Evolutionary conservation across 2,888 invertebrate species (phyloP).

Genomic region (Leptinotarsa peninsularis): DNA sequence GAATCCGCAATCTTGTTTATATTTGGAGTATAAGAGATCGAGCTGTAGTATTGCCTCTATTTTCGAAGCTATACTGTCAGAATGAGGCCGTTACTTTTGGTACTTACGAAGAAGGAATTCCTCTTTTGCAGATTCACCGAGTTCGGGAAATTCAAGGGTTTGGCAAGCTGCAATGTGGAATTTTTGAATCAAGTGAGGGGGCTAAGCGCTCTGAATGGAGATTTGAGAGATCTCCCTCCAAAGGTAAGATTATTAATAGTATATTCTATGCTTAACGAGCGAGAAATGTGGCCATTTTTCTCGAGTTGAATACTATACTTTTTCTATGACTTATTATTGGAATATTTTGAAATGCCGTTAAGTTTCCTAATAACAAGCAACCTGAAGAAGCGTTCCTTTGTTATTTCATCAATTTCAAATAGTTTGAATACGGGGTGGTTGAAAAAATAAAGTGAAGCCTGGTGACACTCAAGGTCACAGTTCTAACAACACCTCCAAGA

Average conservation of each 20-base stretch:
- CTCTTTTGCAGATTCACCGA: constrained; percentile 37
- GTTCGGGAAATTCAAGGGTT: constrained; percentile 27
- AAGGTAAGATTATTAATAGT: constrained; percentile 12
- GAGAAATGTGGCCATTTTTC: no score
- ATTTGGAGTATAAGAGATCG: not conserved
- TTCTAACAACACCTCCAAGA: no score
- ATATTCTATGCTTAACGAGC: not conserved
- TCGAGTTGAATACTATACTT: no score
- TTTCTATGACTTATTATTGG: no score
- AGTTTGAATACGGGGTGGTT: no score
- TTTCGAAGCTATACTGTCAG: not conserved
- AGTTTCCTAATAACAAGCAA: no score
- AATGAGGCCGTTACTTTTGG: constrained; percentile 28
- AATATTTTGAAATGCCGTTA: no score
- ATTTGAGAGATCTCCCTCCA: constrained; percentile 32
- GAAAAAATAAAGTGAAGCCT: no score
- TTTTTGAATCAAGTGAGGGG: constrained; percentile 28
- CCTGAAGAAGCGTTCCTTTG: no score
- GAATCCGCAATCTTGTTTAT: constrained; percentile 4
- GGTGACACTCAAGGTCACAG: no score
- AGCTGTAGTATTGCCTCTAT: not conserved
- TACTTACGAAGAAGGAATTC: constrained; percentile 30
- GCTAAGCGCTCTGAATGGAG: constrained; percentile 28
- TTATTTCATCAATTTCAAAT: no score
- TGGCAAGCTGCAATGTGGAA: constrained; percentile 5